Conservation (phyloP, 2,888 invertebrate species). For the Amaurobius ferox region DNA sequence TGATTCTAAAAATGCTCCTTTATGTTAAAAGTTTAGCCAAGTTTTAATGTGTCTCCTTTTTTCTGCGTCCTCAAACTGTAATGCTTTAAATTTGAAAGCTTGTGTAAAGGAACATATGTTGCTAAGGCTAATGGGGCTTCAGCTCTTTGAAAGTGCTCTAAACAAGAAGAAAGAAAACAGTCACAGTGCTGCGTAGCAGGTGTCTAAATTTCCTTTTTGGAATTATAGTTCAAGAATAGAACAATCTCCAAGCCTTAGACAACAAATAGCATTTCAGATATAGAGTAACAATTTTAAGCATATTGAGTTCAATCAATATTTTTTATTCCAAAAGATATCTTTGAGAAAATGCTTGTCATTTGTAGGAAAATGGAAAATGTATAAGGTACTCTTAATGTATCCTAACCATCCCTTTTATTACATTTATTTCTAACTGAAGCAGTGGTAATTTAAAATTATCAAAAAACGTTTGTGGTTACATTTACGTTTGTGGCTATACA, state of each 20-base stretch:
- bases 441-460: too few species aligned
- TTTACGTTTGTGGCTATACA: too few species aligned
- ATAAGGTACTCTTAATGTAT: too few species aligned
- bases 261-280: neutral
- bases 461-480: too few species aligned
- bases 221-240: conserved; percentile 3
- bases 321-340: too few species aligned
- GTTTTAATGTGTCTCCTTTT: conserved; percentile 55
- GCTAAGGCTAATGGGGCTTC: conserved; percentile 60
- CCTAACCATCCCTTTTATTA: too few species aligned
- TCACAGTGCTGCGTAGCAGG: conserved; percentile 46
- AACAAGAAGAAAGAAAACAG: conserved; percentile 41
- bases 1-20: conserved; percentile 52
- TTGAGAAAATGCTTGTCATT: too few species aligned
- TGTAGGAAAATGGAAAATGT: too few species aligned
- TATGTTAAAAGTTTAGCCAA: conserved; percentile 63
- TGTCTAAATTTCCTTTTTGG: conserved; percentile 48
- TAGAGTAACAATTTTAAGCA: neutral
- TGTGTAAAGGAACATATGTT: conserved; percentile 65
- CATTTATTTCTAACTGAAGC: too few species aligned
- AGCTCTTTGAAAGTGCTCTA: conserved; percentile 35
- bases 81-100: conserved; percentile 57
- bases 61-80: conserved; percentile 21
- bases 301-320: neutral
- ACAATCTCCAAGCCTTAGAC: neutral